phyloP scores from a whole-genome alignment of 2,113 vertebrate species.

The Python bivittatus region DNA sequence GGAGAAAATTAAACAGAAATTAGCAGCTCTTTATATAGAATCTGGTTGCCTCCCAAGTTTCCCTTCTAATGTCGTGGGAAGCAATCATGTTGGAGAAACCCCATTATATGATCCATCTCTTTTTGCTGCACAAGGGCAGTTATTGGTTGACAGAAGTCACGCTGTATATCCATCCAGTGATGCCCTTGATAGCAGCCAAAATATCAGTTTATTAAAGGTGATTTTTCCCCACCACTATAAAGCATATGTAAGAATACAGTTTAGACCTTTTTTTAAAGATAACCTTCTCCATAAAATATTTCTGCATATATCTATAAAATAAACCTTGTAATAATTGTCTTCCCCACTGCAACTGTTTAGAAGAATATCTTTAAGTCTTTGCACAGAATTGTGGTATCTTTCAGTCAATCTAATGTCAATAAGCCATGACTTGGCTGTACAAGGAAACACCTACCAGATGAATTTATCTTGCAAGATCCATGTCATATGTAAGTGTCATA shows the following conservation, averaged over 20 bases:
- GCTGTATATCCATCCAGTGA: neutral
- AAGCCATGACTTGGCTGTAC: neutral
- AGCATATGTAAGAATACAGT: neutral
- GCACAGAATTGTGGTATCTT: neutral
- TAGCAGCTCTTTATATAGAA: slow-evolving; percentile 56
- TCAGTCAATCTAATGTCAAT: neutral
- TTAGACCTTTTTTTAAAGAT: neutral
- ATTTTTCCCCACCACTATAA: neutral
- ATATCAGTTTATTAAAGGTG: neutral
- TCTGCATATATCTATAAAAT: neutral
- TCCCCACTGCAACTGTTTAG: neutral
- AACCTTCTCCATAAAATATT: neutral
- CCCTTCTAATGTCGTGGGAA: slow-evolving; percentile 46
- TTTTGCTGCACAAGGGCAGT: neutral
- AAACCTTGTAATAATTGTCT: slow-evolving; percentile 9
- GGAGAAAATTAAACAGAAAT: slow-evolving; percentile 68
- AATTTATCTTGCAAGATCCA: neutral
- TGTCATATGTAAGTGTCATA: neutral
- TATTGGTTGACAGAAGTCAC: neutral
- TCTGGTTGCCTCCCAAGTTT: slow-evolving; percentile 43
- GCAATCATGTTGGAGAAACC: slow-evolving; percentile 17
- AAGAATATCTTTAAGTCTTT: slow-evolving; percentile 11
- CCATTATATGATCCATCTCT: neutral
- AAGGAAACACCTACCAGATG: neutral
- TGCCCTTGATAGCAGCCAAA: neutral